Evolutionary conservation across 2,888 invertebrate species (phyloP).

Genomic region (Pseudanteris insignis): DNA sequence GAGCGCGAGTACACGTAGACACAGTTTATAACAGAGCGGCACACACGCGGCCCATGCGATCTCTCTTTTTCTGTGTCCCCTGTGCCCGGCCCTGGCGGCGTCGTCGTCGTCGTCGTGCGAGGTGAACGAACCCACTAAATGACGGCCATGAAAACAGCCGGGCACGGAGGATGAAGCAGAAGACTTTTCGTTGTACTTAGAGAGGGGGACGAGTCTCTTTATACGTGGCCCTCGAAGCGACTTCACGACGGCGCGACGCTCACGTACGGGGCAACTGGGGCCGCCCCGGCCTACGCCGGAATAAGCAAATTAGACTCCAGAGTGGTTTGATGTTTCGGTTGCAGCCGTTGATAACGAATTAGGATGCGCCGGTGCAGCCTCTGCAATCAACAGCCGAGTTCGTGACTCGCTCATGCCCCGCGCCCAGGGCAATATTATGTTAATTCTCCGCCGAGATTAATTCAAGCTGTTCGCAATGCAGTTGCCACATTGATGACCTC

Average conservation of each 20-base stretch:
- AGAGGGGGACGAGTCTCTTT: conserved; percentile 25
- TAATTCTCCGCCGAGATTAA: conserved; percentile 25
- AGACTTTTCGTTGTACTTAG: conserved; percentile 46
- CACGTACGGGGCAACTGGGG: conserved; percentile 11
- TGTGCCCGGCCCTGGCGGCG: conserved; percentile 28
- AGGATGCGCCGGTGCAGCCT: no score
- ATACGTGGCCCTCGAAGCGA: conserved; percentile 28
- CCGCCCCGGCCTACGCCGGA: conserved; percentile 8
- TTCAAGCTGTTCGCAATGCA: conserved; percentile 14
- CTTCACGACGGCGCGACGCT: conserved; percentile 28
- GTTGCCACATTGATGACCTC: conserved; percentile 29
- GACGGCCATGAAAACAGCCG: conserved; percentile 67
- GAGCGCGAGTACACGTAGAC: no score
- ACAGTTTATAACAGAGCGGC: no score
- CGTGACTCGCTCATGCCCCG: conserved; percentile 13
- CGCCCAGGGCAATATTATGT: conserved; percentile 24
- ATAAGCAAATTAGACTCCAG: conserved; percentile 33
- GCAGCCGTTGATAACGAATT: conserved; percentile 26
- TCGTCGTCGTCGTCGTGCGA: conserved; percentile 52
- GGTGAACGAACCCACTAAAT: conserved; percentile 67
- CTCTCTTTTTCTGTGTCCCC: conserved; percentile 47
- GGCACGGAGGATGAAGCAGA: conserved; percentile 61
- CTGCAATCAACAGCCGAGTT: conserved; percentile 16
- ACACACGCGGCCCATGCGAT: no score
- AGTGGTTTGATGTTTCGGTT: conserved; percentile 33